Percentiles rank a stretch among this genome's conserved stretches.
Evolutionary conservation across 1,140 invertebrate genomes (phyloP).

Genomic region (Nebria ingens): DNA sequence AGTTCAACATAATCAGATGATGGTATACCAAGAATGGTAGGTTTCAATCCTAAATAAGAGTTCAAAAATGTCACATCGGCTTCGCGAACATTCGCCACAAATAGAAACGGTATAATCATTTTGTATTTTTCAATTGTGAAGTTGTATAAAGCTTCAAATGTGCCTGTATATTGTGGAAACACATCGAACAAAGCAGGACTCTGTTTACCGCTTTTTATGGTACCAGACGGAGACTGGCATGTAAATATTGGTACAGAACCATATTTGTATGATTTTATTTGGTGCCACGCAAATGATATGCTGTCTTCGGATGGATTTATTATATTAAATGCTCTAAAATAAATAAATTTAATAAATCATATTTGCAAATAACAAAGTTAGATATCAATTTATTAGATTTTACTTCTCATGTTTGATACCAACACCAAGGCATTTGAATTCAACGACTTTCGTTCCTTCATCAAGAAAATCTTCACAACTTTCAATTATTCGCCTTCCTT

Average conservation of each 20-base stretch:
- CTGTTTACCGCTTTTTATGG: background rate
- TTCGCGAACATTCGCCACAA: constrained; percentile 5
- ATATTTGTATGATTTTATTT: constrained; percentile 14
- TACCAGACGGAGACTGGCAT: background rate
- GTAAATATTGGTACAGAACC: background rate
- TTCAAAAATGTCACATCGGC: background rate
- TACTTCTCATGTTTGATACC: constrained; percentile 20
- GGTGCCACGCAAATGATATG: constrained; percentile 27
- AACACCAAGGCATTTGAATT: constrained; percentile 34
- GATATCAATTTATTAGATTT: too few relatives aligned
- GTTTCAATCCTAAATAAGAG: background rate
- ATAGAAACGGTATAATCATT: background rate
- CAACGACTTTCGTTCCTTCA: constrained; percentile 30
- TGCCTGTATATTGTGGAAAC: background rate
- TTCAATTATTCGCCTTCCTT: constrained; percentile 20
- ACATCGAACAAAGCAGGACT: background rate
- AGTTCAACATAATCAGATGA: background rate
- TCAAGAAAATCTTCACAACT: constrained; percentile 18
- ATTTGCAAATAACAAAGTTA: too few relatives aligned
- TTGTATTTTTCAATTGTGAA: background rate
- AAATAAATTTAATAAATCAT: constrained; percentile 3
- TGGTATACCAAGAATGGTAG: background rate
- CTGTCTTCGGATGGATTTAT: constrained; percentile 31
- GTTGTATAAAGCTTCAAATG: background rate
- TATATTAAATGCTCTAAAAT: constrained; percentile 27